phyloP scores from a whole-genome alignment of 2,888 invertebrate genomes.

The Dione juno region DNA sequence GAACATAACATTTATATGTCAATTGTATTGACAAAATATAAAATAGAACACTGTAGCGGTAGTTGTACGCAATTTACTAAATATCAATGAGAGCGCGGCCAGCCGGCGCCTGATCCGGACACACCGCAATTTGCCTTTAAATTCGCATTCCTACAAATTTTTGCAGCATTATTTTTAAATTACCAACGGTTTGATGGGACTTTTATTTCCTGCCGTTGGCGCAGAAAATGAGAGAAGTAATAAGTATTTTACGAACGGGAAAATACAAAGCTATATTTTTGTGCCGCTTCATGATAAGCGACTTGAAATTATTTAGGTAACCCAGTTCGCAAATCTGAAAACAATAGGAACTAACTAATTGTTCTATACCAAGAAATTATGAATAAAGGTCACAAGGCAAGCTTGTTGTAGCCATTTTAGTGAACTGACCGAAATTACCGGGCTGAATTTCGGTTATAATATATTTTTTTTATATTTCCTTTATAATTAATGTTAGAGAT shows the following conservation, averaged over 20 bases:
- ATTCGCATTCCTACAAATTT: slow-evolving; percentile 71
- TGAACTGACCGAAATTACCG: neutral
- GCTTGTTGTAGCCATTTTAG: neutral
- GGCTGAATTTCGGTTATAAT: no score
- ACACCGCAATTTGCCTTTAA: slow-evolving; percentile 70
- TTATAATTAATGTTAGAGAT: no score
- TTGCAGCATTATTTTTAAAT: slow-evolving; percentile 80
- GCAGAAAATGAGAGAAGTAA: slow-evolving; percentile 75
- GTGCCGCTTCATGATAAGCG: slow-evolving; percentile 57
- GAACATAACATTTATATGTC: neutral
- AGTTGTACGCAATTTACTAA: slow-evolving; percentile 27
- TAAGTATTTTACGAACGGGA: slow-evolving; percentile 61
- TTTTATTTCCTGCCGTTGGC: slow-evolving; percentile 76
- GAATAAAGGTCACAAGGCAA: neutral
- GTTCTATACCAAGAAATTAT: slow-evolving; percentile 10
- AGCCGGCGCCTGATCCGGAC: slow-evolving; percentile 57
- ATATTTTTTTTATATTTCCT: no score
- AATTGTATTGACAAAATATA: neutral
- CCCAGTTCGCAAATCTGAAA: slow-evolving; percentile 18
- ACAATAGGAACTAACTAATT: slow-evolving; percentile 5
- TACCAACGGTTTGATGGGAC: slow-evolving; percentile 76
- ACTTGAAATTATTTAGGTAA: slow-evolving; percentile 32
- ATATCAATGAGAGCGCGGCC: slow-evolving; percentile 41
- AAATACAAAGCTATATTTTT: slow-evolving; percentile 52
- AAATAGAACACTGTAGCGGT: neutral